Base-by-base conservation (phyloP, 2,113 vertebrate genomes). In the Sinocyclocheilus anshuiensis region DNA sequence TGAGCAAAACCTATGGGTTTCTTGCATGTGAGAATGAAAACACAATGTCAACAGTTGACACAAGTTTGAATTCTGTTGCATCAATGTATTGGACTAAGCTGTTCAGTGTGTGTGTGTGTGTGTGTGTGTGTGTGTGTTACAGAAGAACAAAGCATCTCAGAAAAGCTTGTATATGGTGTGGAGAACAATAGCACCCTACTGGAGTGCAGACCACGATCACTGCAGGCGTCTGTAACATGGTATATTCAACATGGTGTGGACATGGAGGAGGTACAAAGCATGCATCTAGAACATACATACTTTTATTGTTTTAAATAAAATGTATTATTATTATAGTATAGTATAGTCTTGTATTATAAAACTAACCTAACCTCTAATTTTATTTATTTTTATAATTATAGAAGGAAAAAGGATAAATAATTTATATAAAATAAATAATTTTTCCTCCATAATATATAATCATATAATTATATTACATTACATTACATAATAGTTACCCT, bases 221-320 rank as follows among this genome's bases (percentile, higher is more conserved):
- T 97, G 65, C 97, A 98, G 89, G 97, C 98, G 42, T 96, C 96
- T 89, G 97, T 99, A 4, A 94, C 96, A 84, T 99, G 98, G 98
- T 94, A 97, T 90, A 88, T 96, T 4, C 96, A 98, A 89, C 92
- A 94, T 92, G 95, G 92, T 2, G 92, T 86, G 12, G 95, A 97
- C 20, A 88, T 94, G 87, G 96, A 96, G 4, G 97, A 99, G 95
- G 98, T 98, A 83, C 4, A 57, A 29, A 84, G 26, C 33, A 50
- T 84, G 83, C 45, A 75, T 55, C 55, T n/a, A 24, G 55, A 63
- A 50, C 4, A 20, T 11, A 29, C 26, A 33, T 2, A 83, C 90
- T 99, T 48, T 48, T 12, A 48, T 48, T 3, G 0, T 48, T 48
- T 48, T 48, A 48, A 48, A 48, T 48, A 3, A 48, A 48, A 48